Evolutionary conservation across 2,888 invertebrate species (phyloP), one percentile per base, ranked within the genome.

Genomic region (Oscheius sp.): DNA sequence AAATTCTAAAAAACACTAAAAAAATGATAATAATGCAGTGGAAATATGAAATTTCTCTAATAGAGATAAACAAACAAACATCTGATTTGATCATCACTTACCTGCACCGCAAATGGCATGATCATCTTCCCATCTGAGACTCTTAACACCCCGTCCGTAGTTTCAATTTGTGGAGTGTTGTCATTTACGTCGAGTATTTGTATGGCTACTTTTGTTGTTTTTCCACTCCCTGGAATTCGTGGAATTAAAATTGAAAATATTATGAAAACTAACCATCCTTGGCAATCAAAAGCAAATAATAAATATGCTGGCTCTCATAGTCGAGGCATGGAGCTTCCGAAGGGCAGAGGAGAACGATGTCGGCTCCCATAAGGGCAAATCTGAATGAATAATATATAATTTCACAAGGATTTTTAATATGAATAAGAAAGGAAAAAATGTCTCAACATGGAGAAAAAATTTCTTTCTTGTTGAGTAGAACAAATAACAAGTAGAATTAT

Each of bases 101-200:
- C 50, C 30, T 68, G 32, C 41, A 78, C 70, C 0, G 71, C 73
- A 33, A 80, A 78, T 6, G 77, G 72, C 26, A 68, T 72, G 22
- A 77, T 68, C 6, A 80, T 68, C n/a, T 73, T 54, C 32, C 75
- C 75, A 51, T 79, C 73, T 2, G 69, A 69, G 12, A 81, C 71
- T 28, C 73, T 22, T 0, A 81, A 24, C 6, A 75, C 68, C 2
- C 73, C 56, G 47, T 80, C 80, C 5, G 78, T 72, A 14, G 75
- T 64, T 32, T 72, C 44, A 17, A 81, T 49, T 14, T 22, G 51
- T 3, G 81, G 68, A 12, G 54, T 44, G 51, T 77, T 72, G 57
- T 77, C 77, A 36, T 77, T 77, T n/a, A 62, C 66, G 49, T 77
- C 77, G n/a, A 51, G 61, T 2, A 80, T 73, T 6, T 51, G 30